These are phyloP conservation scores for Riparia riparia DNA, from an alignment of 2,113 vertebrate genomes.

Conservation along the genomic window DNA sequence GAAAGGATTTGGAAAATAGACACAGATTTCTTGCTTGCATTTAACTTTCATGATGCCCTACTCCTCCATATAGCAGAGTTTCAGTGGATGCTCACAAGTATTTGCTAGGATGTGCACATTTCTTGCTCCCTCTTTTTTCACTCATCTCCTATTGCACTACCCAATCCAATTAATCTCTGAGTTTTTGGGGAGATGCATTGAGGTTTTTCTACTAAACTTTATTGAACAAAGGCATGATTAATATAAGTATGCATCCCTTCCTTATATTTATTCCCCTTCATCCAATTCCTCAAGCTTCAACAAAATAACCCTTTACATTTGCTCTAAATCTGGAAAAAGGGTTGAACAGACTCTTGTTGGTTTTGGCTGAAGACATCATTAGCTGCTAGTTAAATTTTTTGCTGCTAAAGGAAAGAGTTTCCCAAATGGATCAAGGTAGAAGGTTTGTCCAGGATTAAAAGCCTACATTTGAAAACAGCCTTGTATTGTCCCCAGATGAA, in stretches of 20 bases:
- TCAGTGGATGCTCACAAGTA: neutral
- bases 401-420: slow-evolving; percentile 70
- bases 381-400: slow-evolving; percentile 64
- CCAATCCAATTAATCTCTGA: neutral
- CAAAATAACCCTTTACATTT: slow-evolving; percentile 35
- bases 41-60: neutral
- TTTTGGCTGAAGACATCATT: slow-evolving; percentile 65
- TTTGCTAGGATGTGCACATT: neutral
- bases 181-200: neutral
- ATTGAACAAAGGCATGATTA: neutral
- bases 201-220: neutral
- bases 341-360: slow-evolving; percentile 7
- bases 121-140: neutral
- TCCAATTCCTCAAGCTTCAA: neutral
- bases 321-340: slow-evolving; percentile 38
- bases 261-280: neutral
- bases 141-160: neutral
- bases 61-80: neutral
- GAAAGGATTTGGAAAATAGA: slow-evolving; percentile 16
- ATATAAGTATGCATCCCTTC: neutral
- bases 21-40: neutral
- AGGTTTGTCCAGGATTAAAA: slow-evolving; percentile 71
- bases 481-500: neutral
- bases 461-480: slow-evolving; percentile 10
- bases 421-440: slow-evolving; percentile 69